Evolutionary conservation across 2,113 vertebrate species (phyloP).

Genomic region (Oreochromis spilurus): DNA sequence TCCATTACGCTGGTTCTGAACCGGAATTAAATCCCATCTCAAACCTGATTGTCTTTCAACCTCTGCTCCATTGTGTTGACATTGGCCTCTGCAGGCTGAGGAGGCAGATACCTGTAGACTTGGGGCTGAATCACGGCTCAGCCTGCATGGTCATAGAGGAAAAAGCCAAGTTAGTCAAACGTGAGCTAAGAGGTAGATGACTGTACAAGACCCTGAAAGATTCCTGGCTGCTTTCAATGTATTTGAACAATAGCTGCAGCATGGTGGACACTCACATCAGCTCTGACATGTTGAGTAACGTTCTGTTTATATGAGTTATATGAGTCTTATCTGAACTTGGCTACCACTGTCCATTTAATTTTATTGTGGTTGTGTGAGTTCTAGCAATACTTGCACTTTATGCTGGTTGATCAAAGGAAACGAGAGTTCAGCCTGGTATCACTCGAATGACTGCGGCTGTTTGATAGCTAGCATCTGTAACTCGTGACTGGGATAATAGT

Average conservation of each 20-base stretch:
- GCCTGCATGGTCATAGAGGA: neutral
- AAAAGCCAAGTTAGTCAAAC: slow-evolving; percentile 6
- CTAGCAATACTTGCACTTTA: slow-evolving; percentile 31
- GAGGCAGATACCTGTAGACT: slow-evolving; percentile 5
- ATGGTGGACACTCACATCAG: slow-evolving; percentile 32
- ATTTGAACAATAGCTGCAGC: slow-evolving; percentile 49
- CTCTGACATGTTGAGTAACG: slow-evolving; percentile 28
- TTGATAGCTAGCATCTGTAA: neutral
- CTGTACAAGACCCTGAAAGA: slow-evolving; percentile 12
- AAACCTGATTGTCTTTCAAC: slow-evolving; percentile 53
- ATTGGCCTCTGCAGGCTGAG: slow-evolving; percentile 10
- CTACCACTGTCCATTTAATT: slow-evolving; percentile 35
- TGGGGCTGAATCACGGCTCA: neutral
- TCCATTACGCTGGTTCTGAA: slow-evolving; percentile 58
- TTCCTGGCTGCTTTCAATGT: slow-evolving; percentile 18
- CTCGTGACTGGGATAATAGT: neutral
- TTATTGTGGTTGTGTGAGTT: slow-evolving; percentile 25
- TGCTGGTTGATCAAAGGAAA: slow-evolving; percentile 27
- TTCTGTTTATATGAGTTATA: slow-evolving; percentile 24
- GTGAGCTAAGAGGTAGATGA: slow-evolving; percentile 1
- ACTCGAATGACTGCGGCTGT: neutral
- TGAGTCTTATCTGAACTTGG: slow-evolving; percentile 44
- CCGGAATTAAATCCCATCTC: slow-evolving; percentile 57
- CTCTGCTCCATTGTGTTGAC: slow-evolving; percentile 46
- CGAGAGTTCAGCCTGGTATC: slow-evolving; percentile 28